Base-by-base conservation (phyloP, 2,888 invertebrate species). In the Thereva nobilitata region DNA sequence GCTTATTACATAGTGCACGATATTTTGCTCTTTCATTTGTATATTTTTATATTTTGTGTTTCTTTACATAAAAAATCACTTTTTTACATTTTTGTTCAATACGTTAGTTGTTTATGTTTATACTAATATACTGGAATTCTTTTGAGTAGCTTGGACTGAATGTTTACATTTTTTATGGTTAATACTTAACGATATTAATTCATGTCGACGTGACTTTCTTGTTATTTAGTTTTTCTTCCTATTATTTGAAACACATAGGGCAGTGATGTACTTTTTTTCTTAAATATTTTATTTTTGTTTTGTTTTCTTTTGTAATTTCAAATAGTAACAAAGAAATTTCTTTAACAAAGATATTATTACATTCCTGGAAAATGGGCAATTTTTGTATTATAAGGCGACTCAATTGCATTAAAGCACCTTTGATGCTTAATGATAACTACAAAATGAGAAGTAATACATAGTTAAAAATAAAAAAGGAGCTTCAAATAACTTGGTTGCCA, bases 191-290 rank as follows among this genome's bases (percentile, higher is more conserved):
- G 45, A 56, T 40, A 50, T 65, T 12, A 56, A 37, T 40, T 12
- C 12, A 49, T 23, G 41, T 65, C 55, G 56, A 50, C 49, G 40
- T 56, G 41, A 56, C 10, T 35, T 56, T 47, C 40, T 41, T 49
- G 45, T 56, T 56, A 57, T 66, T 57, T 42, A 53, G 12, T 56
- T 56, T 66, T 64, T 65, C 23, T 41, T 67, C 67, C 47, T 61
- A 63, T 66, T 61, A 64, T 66, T 68, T 71, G 71, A 71, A 71
- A 71, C 71, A 71, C 71, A 67, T 68, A 71, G 71, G 71, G 71
- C 71, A 71, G 71, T 71, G 71, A 70, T 65, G 52, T 61, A 67
- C 67, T 64, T 56, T 54, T 66, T 68, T 59, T 59, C 57, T 61
- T 44, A 50, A 53, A 53, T 53, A 44, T 44, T 50, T 50, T 64